Evolutionary conservation across 1,140 invertebrate genomes (phyloP).

Genomic region (Apis florea): DNA sequence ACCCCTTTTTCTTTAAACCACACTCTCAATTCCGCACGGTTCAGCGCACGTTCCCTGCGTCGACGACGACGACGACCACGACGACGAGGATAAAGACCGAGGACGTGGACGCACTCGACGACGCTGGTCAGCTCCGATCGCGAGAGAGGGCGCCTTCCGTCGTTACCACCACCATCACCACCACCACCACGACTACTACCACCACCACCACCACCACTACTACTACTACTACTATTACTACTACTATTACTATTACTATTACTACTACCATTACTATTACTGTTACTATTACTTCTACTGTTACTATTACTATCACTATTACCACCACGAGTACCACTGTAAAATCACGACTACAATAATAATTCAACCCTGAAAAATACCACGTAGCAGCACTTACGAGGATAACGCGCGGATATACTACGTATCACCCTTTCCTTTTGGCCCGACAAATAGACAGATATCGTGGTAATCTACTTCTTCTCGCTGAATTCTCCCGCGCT

Average conservation of each 20-base stretch:
- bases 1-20: conserved; percentile 69
- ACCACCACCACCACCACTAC: conserved; percentile 1
- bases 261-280: not conserved
- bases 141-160: conserved; percentile 56
- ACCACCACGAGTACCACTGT: not conserved
- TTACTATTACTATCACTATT: not conserved
- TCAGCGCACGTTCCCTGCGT: conserved; percentile 64
- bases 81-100: conserved; percentile 27
- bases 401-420: conserved; percentile 13
- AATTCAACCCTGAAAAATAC: conserved; percentile 26
- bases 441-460: not conserved
- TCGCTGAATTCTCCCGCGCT: not conserved
- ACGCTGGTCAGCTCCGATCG: conserved; percentile 17
- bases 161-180: conserved; percentile 32
- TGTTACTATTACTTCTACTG: not conserved
- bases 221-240: not conserved
- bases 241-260: not conserved
- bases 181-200: not conserved
- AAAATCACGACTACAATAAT: conserved; percentile 5
- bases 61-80: conserved; percentile 51
- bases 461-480: not conserved
- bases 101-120: conserved; percentile 40
- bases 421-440: not conserved
- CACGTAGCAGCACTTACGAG: conserved; percentile 22
- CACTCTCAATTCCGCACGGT: conserved; percentile 67